Evolutionary conservation across 2,888 invertebrate genomes (phyloP).

Genomic region (Nesidiocoris tenuis): DNA sequence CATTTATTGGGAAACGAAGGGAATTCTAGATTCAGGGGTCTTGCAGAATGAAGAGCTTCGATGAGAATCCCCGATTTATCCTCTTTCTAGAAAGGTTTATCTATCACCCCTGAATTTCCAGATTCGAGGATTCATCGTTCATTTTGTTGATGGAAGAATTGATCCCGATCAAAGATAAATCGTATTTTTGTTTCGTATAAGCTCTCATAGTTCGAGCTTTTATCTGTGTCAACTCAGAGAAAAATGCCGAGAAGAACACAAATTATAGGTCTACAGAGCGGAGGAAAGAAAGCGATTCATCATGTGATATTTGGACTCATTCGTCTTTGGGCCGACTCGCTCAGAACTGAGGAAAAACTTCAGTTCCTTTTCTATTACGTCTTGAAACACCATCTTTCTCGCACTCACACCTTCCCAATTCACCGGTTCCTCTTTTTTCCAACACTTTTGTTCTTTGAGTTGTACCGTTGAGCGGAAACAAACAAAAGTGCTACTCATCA

Average conservation of each 20-base stretch:
- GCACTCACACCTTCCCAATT: not conserved
- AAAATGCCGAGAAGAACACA: slow-evolving; percentile 12
- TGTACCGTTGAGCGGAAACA: slow-evolving; percentile 20
- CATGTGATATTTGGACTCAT: slow-evolving; percentile 38
- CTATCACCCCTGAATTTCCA: too few relatives aligned
- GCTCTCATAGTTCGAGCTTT: too few relatives aligned
- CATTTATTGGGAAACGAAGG: too few relatives aligned
- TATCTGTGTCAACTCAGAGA: not conserved
- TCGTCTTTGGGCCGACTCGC: slow-evolving; percentile 23
- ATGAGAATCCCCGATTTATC: too few relatives aligned
- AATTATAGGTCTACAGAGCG: slow-evolving; percentile 18
- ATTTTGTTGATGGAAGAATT: too few relatives aligned
- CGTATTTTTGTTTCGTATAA: too few relatives aligned
- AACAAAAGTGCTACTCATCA: slow-evolving; percentile 41
- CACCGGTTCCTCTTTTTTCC: not conserved
- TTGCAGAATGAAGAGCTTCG: too few relatives aligned
- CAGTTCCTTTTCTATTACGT: slow-evolving; percentile 1
- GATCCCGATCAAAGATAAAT: too few relatives aligned
- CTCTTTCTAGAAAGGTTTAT: too few relatives aligned
- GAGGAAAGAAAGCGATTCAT: slow-evolving; percentile 24
- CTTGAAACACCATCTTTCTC: not conserved
- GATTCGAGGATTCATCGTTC: too few relatives aligned
- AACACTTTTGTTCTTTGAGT: not conserved
- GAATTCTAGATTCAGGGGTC: too few relatives aligned
- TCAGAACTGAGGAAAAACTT: slow-evolving; percentile 35